Evolutionary conservation across 2,888 invertebrate species (phyloP).

Genomic region (Andrena marginata): DNA sequence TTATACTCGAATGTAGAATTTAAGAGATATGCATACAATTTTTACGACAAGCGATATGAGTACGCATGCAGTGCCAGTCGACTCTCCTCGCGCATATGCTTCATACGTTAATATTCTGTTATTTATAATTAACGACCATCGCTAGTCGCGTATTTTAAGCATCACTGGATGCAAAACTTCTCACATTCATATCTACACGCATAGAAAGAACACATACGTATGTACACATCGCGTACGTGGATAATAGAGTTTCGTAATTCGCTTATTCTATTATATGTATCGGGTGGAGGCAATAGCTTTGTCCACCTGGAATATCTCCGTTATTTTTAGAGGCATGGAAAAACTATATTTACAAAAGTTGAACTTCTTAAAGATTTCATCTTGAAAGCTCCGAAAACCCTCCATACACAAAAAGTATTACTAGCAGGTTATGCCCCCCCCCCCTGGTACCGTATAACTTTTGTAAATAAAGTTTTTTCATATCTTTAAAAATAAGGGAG

Average conservation of each 20-base stretch:
- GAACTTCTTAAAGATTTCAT: too few species aligned
- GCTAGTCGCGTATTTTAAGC: not conserved
- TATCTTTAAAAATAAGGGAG: too few species aligned
- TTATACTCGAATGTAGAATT: constrained; percentile 31
- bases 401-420: too few species aligned
- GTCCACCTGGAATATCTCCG: too few species aligned
- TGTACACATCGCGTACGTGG: constrained; percentile 13
- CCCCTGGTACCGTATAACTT: too few species aligned
- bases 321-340: too few species aligned
- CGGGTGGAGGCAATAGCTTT: too few species aligned
- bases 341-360: too few species aligned
- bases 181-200: constrained; percentile 14
- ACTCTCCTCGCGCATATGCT: constrained; percentile 17
- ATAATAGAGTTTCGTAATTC: constrained; percentile 17
- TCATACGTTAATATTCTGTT: constrained; percentile 23
- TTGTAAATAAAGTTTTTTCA: too few species aligned
- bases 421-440: too few species aligned
- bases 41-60: constrained; percentile 49
- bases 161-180: constrained; percentile 13
- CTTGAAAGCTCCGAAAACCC: too few species aligned
- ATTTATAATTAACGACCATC: constrained; percentile 6
- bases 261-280: constrained; percentile 7
- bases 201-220: constrained; percentile 19
- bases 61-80: constrained; percentile 63
- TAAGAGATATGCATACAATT: constrained; percentile 34